These are phyloP conservation scores for Malthinus seriepunctatus DNA, from an alignment of 2,888 invertebrate species.

Conservation along the genomic window DNA sequence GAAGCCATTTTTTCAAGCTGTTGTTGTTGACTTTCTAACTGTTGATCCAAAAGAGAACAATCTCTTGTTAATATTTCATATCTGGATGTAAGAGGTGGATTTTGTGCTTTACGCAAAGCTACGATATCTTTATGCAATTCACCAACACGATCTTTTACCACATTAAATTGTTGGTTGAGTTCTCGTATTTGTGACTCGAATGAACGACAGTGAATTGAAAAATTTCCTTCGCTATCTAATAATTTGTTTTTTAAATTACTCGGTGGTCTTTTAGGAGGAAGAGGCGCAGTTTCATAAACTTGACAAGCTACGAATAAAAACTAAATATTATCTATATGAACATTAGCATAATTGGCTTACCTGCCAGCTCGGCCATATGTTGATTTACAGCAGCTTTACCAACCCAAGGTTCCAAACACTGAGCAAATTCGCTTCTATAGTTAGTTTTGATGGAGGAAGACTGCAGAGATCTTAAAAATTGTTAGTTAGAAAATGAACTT, in stretches of 20 bases:
- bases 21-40: slow-evolving; percentile 63
- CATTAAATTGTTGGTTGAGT: slow-evolving; percentile 62
- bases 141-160: slow-evolving; percentile 66
- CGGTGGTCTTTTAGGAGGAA: slow-evolving; percentile 52
- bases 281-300: slow-evolving; percentile 48
- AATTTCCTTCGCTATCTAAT: slow-evolving; percentile 61
- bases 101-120: slow-evolving; percentile 59
- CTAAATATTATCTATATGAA: background rate
- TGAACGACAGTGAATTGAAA: slow-evolving; percentile 65
- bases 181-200: slow-evolving; percentile 64
- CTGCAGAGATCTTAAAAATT: slow-evolving; percentile 55
- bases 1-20: slow-evolving; percentile 64
- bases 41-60: slow-evolving; percentile 63
- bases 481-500: background rate
- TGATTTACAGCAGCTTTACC: slow-evolving; percentile 54
- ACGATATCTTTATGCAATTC: slow-evolving; percentile 73
- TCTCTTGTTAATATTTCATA: slow-evolving; percentile 62
- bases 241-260: slow-evolving; percentile 50
- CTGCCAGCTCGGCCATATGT: slow-evolving; percentile 51
- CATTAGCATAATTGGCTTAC: too few relatives aligned
- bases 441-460: slow-evolving; percentile 60
- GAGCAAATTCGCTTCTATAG: slow-evolving; percentile 67
- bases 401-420: slow-evolving; percentile 65
- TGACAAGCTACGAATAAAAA: slow-evolving; percentile 41
- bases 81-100: slow-evolving; percentile 50